Base-by-base conservation (phyloP, 2,797 vertebrate genomes). In the Mareca penelope region DNA sequence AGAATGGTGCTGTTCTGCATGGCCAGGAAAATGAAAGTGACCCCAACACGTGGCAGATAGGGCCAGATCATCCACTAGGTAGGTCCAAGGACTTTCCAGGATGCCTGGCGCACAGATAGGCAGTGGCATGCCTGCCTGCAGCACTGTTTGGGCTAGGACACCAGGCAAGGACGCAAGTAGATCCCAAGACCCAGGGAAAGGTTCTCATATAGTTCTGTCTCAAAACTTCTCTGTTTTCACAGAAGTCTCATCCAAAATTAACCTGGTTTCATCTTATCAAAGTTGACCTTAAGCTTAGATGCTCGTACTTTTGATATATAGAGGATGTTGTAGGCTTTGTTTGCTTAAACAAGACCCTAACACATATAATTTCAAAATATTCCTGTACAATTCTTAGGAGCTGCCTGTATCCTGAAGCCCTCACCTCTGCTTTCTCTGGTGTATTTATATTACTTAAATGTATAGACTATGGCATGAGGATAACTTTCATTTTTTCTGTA, bases 371-470 rank as follows among this genome's bases (percentile, higher is more conserved):
- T 57, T 64, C 8, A 42, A 60, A 69, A 19, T 13, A 50, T 8
- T 13, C 9, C 3, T 37, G 9, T 26, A 39, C 1, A 48, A 29
- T 64, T 48, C 39, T 55, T 61, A 40, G 23, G 11, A 82, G 12
- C 12, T 63, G 5, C 5, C 14, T 60, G 4, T 35, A 5, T 63
- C n/a, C 26, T 75, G 14, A 13, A 60, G 21, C 18, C 17, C 3
- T 52, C 1, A 0, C 4, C 12, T 77, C 19, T 56, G 17, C 5
- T 17, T 2, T 42, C 3, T 23, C 8, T 31, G 12, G 2, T 2
- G 1, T 71, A 33, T 60, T 37, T 75, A 29, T 24, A 12, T 6
- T 37, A 24, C 7, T 29, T 24, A 12, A 6, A 53, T 5, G 42
- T 10, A 33, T 10, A 60, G 46, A 42, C 8, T 42, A 21, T 15